Evolutionary conservation across 1,140 invertebrate species (phyloP).

Genomic region (Euura lappo): DNA sequence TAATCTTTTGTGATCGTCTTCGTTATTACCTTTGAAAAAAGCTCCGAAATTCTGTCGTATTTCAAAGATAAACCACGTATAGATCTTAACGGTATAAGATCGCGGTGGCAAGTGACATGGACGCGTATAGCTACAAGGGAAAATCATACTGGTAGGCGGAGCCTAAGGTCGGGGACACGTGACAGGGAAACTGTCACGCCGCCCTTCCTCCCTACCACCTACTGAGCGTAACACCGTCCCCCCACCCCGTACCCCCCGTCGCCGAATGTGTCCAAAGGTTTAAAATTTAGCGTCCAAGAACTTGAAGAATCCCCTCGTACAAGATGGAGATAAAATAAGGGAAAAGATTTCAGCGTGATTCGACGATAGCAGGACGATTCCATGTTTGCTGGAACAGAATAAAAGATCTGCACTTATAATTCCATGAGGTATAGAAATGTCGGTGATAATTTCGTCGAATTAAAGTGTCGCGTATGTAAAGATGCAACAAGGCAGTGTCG

Average conservation of each 20-base stretch:
- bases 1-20: too few relatives aligned
- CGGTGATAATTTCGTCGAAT: neutral
- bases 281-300: too few relatives aligned
- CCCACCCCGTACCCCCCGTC: conserved; percentile 26
- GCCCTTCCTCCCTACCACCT: conserved; percentile 40
- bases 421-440: neutral
- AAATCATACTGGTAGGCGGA: conserved; percentile 54
- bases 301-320: too few relatives aligned
- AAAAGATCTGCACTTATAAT: too few relatives aligned
- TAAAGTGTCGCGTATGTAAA: neutral
- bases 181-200: conserved; percentile 61
- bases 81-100: neutral
- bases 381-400: too few relatives aligned
- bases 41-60: too few relatives aligned
- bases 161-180: conserved; percentile 58
- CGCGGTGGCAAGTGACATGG: neutral
- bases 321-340: too few relatives aligned
- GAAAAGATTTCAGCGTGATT: too few relatives aligned
- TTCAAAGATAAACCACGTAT: too few relatives aligned
- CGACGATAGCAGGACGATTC: too few relatives aligned
- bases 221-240: conserved; percentile 23
- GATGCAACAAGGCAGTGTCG: conserved; percentile 2
- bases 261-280: too few relatives aligned
- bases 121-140: conserved; percentile 27
- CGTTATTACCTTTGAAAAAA: too few relatives aligned